Evolutionary conservation across 2,113 vertebrate genomes (phyloP), one percentile per base, ranked within the genome.

Genomic region (Redunca redunca): DNA sequence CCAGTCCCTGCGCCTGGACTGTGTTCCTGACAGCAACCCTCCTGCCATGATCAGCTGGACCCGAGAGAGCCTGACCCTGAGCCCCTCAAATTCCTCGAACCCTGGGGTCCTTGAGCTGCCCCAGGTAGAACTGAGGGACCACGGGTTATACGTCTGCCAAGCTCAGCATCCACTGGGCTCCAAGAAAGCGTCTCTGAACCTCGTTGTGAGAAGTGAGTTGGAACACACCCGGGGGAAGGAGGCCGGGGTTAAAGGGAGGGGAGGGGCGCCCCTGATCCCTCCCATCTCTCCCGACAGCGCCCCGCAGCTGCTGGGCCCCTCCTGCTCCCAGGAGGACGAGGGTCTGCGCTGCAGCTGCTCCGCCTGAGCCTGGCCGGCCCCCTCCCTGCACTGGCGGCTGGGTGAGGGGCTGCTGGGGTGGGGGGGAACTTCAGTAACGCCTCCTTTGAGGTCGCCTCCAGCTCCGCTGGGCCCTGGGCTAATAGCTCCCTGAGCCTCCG

Each of bases 261-360:
- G 50, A 30, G n/a, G 55, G 64, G 16, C 7, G 53, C 9, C 2
- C 2, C 48, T 40, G 89, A 96, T 71, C 9, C 52, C 16, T 60
- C n/a, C 50, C 19, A 19, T 62, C 4, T 28, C 50, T 46, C 28
- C 58, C 71, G 13, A 30, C 74, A 94, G 94, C 21, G 0, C 82
- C 8, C 89, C 14, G 0, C 43, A 60, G 91, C 85, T 98, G 11
- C 36, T 90, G 13, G 58, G 19, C 0, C 94, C 94, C 52, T 88
- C 28, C 36, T 95, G 95, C 36, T 94, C 92, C 86, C 88, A 58
- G 89, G 43, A 78, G 43, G 52, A 67, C 0, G 4, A 52, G 26
- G 17, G 14, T 11, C 57, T 98, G 46, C 12, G 7, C n/a, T 97
- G 95, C 80, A 40, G 4, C 81, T 97, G 94, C 12, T 93, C 92